phyloP scores from a whole-genome alignment of 2,888 invertebrate genomes.

The Caenorhabditis sulstoni region DNA sequence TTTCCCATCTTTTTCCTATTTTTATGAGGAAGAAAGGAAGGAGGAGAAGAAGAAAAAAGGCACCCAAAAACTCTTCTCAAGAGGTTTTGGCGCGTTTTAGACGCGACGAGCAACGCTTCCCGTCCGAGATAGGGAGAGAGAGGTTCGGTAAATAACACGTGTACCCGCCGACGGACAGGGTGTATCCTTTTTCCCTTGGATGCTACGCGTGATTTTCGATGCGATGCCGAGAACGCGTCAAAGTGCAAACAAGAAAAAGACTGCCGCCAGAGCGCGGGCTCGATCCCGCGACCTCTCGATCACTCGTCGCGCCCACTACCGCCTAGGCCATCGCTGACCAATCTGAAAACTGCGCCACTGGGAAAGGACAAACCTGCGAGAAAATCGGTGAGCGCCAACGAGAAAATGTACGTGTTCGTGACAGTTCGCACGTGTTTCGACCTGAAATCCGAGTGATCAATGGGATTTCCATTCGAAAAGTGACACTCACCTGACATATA shows the following conservation, averaged over 20 bases:
- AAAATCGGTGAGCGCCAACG: conserved; percentile 79
- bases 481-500: conserved; percentile 66
- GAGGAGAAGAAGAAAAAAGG: background rate
- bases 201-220: no score
- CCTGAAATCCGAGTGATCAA: conserved; percentile 21
- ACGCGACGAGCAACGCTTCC: no score
- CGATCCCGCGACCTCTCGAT: background rate
- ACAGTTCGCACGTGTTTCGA: conserved; percentile 76
- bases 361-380: conserved; percentile 66
- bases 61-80: background rate
- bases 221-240: background rate
- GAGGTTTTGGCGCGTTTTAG: background rate
- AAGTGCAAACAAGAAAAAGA: background rate
- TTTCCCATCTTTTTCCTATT: conserved; percentile 5
- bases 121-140: conserved; percentile 2
- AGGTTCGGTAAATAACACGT: conserved; percentile 14
- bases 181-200: no score
- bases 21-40: conserved; percentile 8
- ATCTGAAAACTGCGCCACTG: background rate
- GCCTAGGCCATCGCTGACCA: background rate
- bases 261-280: background rate
- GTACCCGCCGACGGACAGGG: no score
- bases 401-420: conserved; percentile 80
- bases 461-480: no score
- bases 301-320: background rate